These are phyloP conservation scores for Apis laboriosa DNA, from an alignment of 1,140 invertebrate genomes.

Conservation along the genomic window DNA sequence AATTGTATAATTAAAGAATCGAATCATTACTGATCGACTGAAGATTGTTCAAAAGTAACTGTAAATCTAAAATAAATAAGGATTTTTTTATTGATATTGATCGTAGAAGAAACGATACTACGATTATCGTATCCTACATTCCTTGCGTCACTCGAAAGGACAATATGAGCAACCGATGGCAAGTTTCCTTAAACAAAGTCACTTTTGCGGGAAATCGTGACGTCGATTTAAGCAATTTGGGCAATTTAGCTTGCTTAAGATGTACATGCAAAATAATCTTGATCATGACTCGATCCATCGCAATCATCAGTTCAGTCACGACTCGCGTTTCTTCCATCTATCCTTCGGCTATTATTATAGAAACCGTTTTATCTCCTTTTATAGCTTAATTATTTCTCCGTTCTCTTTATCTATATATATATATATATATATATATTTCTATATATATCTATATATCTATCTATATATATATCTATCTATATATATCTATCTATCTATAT, in stretches of 20 bases:
- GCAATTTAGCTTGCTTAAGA: constrained; percentile 14
- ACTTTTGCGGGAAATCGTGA: constrained; percentile 41
- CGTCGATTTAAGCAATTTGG: constrained; percentile 21
- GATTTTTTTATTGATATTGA: not conserved
- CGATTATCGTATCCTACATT: not conserved
- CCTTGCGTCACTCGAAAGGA: constrained; percentile 4
- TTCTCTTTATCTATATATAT: not conserved
- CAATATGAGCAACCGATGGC: constrained; percentile 13
- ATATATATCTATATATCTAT: not conserved
- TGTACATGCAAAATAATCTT: constrained; percentile 14
- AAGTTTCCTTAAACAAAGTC: constrained; percentile 3
- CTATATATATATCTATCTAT: not conserved
- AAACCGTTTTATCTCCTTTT: constrained; percentile 11
- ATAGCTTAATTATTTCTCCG: constrained; percentile 18
- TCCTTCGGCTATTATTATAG: constrained; percentile 27
- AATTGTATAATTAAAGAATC: not conserved
- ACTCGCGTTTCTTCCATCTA: constrained; percentile 19
- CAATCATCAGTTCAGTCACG: constrained; percentile 11
- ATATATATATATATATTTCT: no score
- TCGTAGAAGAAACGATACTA: not conserved
- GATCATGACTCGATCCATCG: not conserved
- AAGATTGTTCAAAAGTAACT: not conserved
- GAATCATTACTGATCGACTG: not conserved
- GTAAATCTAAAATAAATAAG: not conserved
- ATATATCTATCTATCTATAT: no score